A percentile compares a stretch with the other conserved stretches of the same genome.
Conservation (phyloP, 2,888 invertebrate species). For the Acanthosepion lycidas region DNA sequence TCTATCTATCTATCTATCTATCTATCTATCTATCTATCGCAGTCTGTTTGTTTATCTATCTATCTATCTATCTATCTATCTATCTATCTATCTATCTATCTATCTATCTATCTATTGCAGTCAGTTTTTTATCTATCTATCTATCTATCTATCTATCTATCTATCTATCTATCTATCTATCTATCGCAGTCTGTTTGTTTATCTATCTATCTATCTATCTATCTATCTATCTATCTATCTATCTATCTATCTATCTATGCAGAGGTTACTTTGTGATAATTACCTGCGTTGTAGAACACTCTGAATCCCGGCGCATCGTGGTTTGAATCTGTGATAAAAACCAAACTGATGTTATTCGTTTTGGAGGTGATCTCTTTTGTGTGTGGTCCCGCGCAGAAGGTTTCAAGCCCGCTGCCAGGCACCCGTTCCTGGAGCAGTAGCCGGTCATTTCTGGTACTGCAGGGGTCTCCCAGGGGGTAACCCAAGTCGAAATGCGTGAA, state of each 20-base stretch:
- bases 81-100: neutral
- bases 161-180: neutral
- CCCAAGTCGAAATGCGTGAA: slow-evolving; percentile 62
- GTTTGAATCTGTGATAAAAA: slow-evolving; percentile 64
- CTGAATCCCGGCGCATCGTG: slow-evolving; percentile 70
- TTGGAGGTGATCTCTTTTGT: slow-evolving; percentile 63
- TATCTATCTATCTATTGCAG: neutral
- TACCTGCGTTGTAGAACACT: slow-evolving; percentile 68
- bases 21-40: neutral
- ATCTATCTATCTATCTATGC: neutral
- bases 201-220: neutral
- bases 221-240: neutral
- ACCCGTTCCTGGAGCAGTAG: slow-evolving; percentile 61
- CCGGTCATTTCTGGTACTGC: slow-evolving; percentile 61
- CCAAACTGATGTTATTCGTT: slow-evolving; percentile 62
- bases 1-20: neutral
- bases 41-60: neutral
- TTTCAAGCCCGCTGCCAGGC: slow-evolving; percentile 54
- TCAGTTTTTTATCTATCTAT: too few species aligned
- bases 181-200: neutral
- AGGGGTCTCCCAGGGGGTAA: slow-evolving; percentile 58
- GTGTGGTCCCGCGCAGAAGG: slow-evolving; percentile 62
- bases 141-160: slow-evolving; percentile 35
- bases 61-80: neutral
- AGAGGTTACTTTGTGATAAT: neutral